Conservation (phyloP, 2,113 vertebrate genomes). For the Eurystomus gularis region DNA sequence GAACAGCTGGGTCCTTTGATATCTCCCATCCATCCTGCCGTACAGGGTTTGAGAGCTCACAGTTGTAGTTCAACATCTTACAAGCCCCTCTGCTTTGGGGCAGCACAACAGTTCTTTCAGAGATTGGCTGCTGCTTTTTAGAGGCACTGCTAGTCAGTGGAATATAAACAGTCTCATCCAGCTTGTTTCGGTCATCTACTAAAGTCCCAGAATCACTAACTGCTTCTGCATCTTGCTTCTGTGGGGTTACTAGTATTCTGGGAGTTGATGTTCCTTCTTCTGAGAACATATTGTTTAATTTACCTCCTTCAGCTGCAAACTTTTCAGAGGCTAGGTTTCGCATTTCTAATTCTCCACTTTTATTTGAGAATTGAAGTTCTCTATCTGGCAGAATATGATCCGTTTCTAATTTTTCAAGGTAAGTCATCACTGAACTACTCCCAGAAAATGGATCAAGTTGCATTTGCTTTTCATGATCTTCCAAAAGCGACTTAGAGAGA, state of each 20-base stretch:
- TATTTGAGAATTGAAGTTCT: not conserved
- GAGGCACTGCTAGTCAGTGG: constrained; percentile 71
- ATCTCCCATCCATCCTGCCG: constrained; percentile 8
- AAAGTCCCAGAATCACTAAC: constrained; percentile 54
- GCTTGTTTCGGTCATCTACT: constrained; percentile 39
- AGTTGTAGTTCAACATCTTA: not conserved
- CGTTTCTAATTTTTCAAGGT: constrained; percentile 77
- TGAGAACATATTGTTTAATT: not conserved
- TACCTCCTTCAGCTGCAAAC: not conserved
- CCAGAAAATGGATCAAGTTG: constrained; percentile 46
- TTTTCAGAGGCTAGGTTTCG: constrained; percentile 1
- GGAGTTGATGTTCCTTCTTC: not conserved
- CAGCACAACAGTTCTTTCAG: constrained; percentile 10
- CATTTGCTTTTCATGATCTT: constrained; percentile 77
- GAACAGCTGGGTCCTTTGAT: not conserved
- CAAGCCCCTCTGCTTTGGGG: not conserved
- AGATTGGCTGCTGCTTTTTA: constrained; percentile 9
- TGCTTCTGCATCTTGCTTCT: constrained; percentile 34
- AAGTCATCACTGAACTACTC: constrained; percentile 76
- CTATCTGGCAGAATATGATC: constrained; percentile 18
- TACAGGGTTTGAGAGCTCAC: not conserved
- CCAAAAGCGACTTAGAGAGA: constrained; percentile 77
- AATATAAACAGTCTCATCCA: constrained; percentile 76
- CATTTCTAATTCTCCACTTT: not conserved
- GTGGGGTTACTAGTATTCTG: not conserved